Conservation (phyloP, 2,797 vertebrate species). For the Gymnothorax javanicus region DNA sequence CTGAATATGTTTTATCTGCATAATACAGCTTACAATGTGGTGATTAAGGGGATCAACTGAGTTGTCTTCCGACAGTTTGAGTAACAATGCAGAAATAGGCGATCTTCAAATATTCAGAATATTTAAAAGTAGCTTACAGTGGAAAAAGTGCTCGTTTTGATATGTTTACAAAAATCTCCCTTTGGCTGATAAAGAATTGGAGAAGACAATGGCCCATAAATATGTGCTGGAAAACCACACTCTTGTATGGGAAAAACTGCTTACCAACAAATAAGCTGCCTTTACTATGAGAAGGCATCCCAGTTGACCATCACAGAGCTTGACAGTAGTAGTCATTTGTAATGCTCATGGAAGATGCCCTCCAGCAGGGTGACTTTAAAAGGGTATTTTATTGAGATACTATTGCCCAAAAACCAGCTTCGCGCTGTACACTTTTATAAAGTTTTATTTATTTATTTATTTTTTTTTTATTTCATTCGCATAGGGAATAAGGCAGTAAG, state of each 20-base stretch:
- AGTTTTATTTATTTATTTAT: background rate
- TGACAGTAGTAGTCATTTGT: background rate
- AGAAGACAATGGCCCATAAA: no score
- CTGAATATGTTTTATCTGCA: background rate
- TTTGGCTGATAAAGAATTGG: no score
- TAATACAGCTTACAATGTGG: background rate
- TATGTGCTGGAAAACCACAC: background rate
- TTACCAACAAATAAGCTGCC: background rate
- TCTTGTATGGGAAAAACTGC: background rate
- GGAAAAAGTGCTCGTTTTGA: background rate
- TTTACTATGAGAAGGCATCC: background rate
- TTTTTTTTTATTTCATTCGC: background rate
- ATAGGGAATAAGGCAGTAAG: background rate
- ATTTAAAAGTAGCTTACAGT: background rate
- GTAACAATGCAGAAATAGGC: background rate
- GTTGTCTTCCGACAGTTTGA: background rate
- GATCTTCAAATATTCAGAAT: background rate
- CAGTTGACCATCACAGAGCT: background rate
- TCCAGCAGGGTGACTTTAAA: background rate
- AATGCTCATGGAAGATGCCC: background rate
- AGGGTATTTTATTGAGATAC: background rate
- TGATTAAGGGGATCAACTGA: background rate
- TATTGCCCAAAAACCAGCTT: background rate
- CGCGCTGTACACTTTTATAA: background rate
- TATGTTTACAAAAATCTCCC: background rate